A percentile compares a stretch with the other conserved stretches of the same genome.
These are phyloP conservation scores for Uromys caudimaculatus DNA, from an alignment of 2,797 vertebrate genomes.

Conservation along the genomic window DNA sequence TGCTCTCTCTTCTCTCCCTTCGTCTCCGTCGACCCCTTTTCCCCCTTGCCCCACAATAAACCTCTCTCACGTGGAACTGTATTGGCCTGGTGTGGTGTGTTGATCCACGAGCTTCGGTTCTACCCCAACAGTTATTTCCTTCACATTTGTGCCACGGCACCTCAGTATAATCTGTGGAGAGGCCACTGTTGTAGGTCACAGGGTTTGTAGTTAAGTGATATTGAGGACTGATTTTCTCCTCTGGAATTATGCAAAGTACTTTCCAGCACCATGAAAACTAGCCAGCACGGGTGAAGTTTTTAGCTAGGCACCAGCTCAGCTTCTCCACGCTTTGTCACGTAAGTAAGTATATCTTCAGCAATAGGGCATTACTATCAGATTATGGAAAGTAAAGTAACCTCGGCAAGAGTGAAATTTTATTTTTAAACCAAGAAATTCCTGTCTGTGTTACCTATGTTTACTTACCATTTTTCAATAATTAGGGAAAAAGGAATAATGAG, in stretches of 20 bases:
- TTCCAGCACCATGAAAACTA: neutral
- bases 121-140: neutral
- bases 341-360: neutral
- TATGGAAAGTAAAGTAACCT: neutral
- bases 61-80: too few species aligned
- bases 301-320: neutral
- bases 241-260: too few species aligned
- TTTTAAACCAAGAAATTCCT: constrained; percentile 39
- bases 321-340: neutral
- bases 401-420: neutral
- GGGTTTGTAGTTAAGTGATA: neutral
- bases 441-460: neutral
- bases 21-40: too few species aligned
- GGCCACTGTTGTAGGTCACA: neutral
- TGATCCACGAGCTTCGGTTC: too few species aligned
- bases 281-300: neutral
- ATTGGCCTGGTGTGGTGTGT: too few species aligned
- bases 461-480: constrained; percentile 22
- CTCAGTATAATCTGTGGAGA: neutral
- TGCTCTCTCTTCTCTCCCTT: too few species aligned
- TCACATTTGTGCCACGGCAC: neutral
- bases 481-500: neutral
- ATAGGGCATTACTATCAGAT: neutral
- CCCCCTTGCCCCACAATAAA: too few species aligned
- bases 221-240: neutral